phyloP scores from a whole-genome alignment of 30 jellyfish, hydroid and myxozoan species.

The Aurelia sp. region DNA sequence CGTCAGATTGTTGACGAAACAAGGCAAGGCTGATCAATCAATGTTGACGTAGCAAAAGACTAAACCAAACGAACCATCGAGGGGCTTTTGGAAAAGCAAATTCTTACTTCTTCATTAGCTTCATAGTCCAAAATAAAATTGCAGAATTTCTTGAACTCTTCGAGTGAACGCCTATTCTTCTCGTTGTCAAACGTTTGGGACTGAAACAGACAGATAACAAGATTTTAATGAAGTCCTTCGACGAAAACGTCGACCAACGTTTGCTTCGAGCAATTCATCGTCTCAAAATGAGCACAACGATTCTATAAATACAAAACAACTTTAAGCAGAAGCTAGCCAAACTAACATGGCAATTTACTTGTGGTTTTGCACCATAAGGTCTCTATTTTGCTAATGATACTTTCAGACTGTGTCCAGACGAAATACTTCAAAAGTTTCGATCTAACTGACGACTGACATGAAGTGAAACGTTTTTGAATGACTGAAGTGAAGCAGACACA shows the following conservation, averaged over 20 bases:
- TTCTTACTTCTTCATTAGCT: slow-evolving; percentile 69
- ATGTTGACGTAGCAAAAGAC: slow-evolving; percentile 33
- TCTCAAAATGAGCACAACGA: neutral
- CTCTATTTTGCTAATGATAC: no score
- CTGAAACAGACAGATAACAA: neutral
- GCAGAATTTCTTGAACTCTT: slow-evolving; percentile 79
- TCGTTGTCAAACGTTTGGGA: slow-evolving; percentile 46
- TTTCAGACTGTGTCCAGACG: no score
- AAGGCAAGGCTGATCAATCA: neutral
- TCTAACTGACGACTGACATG: no score
- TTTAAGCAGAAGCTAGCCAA: no score
- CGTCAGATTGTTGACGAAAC: no score
- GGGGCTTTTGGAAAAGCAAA: neutral
- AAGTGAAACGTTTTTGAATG: no score
- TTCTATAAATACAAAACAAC: neutral
- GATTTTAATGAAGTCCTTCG: neutral
- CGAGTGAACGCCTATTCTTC: slow-evolving; percentile 63
- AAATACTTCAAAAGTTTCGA: no score
- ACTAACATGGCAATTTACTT: no score
- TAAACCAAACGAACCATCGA: neutral
- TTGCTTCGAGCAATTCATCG: neutral
- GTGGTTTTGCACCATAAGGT: no score
- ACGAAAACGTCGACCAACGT: neutral
- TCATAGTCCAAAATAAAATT: slow-evolving; percentile 78
- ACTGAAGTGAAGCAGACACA: no score